Percentiles rank a stretch among this genome's conserved stretches.
Conservation (phyloP, 2,888 invertebrate species). For the Nomada fabriciana region DNA sequence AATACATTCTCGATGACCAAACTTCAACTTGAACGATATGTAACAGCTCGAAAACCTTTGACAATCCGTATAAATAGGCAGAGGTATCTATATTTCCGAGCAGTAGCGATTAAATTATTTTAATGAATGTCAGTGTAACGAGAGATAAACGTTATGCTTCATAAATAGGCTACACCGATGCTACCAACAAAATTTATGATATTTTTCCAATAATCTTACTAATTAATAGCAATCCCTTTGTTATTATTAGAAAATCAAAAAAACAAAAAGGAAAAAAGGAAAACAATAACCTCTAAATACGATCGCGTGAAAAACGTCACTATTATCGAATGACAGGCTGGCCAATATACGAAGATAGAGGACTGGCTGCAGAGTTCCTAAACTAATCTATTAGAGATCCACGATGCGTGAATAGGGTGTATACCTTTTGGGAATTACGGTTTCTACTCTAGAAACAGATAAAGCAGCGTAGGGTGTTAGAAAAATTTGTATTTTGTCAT, state of each 20-base stretch:
- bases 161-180: conserved; percentile 17
- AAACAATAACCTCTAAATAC: conserved; percentile 44
- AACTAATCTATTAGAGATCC: conserved; percentile 47
- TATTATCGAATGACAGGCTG: conserved; percentile 41
- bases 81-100: not conserved
- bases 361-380: conserved; percentile 45
- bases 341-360: conserved; percentile 46
- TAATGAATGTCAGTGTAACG: conserved; percentile 15
- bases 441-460: conserved; percentile 54
- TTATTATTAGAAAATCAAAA: conserved; percentile 5
- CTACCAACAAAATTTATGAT: not conserved
- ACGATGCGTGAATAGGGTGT: not conserved
- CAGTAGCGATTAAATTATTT: not conserved
- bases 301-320: conserved; percentile 27
- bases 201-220: conserved; percentile 13
- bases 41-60: conserved; percentile 2
- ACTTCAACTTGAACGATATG: conserved; percentile 15
- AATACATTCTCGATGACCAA: conserved; percentile 6
- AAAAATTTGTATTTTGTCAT: conserved; percentile 72
- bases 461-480: conserved; percentile 49
- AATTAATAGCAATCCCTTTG: conserved; percentile 29
- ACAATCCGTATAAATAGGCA: conserved; percentile 7
- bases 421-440: not conserved
- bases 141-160: conserved; percentile 6
- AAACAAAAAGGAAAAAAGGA: conserved; percentile 19